These are phyloP conservation scores for Salminus brasiliensis DNA, from an alignment of 2,113 vertebrate species.

Conservation along the genomic window DNA sequence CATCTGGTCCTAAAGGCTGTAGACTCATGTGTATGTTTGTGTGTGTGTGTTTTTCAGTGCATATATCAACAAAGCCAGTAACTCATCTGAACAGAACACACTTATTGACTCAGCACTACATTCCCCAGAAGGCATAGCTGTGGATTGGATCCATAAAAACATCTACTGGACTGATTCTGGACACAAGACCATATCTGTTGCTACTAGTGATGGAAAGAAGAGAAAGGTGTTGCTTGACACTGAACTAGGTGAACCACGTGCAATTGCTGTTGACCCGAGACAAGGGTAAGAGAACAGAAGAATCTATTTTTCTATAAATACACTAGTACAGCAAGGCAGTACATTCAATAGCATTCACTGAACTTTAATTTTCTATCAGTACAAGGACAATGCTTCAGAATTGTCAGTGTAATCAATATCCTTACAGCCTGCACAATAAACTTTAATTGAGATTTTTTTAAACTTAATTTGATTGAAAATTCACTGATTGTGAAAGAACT, in stretches of 20 bases:
- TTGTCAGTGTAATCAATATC: no score
- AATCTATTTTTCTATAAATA: not conserved
- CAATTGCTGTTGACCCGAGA: conserved; percentile 92
- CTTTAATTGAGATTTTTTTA: not conserved
- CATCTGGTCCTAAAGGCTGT: conserved; percentile 32
- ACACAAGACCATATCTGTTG: conserved; percentile 94
- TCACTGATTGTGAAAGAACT: not conserved
- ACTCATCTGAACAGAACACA: conserved; percentile 85
- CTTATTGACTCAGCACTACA: conserved; percentile 88
- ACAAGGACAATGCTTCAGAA: no score
- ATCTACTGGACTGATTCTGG: conserved; percentile 99
- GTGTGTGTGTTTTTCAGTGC: conserved; percentile 73
- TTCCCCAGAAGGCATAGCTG: conserved; percentile 92
- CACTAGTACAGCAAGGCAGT: no score
- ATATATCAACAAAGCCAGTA: conserved; percentile 92
- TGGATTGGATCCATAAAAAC: conserved; percentile 97
- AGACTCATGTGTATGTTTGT: conserved; percentile 24
- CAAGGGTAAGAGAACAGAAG: conserved; percentile 80
- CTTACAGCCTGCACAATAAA: no score
- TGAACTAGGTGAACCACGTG: conserved; percentile 89
- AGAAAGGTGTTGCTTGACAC: conserved; percentile 87
- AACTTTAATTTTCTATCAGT: no score
- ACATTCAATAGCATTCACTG: not conserved
- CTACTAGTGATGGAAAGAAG: conserved; percentile 86
- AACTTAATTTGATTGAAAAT: not conserved